Percentiles rank a stretch among this genome's conserved stretches.
These are phyloP conservation scores for Herpailurus yagouaroundi DNA, from an alignment of 2,113 vertebrate genomes.

Conservation along the genomic window DNA sequence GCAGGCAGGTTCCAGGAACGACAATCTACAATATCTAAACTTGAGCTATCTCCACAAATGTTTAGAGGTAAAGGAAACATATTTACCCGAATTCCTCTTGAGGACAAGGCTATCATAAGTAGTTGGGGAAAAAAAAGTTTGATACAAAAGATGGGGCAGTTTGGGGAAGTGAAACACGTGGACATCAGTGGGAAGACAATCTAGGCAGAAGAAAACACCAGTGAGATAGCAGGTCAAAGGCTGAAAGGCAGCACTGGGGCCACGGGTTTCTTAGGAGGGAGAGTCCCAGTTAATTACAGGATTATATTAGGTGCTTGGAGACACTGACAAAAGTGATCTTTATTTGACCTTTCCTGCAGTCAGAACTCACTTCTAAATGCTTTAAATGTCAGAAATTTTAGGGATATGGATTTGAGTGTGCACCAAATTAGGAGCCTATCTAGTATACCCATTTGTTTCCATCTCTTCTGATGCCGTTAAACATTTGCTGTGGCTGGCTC, in stretches of 20 bases:
- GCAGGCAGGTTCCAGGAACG: neutral
- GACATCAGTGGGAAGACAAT: neutral
- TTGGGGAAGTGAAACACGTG: neutral
- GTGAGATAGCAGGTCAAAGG: neutral
- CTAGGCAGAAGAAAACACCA: neutral
- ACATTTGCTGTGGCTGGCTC: neutral
- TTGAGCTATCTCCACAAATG: neutral
- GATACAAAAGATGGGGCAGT: neutral
- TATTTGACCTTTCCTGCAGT: neutral
- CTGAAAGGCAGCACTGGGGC: neutral
- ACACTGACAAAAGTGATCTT: neutral
- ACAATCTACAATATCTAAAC: neutral
- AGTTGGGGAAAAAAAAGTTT: neutral
- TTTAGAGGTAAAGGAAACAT: neutral
- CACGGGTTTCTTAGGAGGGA: neutral
- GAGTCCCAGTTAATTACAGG: neutral
- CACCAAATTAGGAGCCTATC: neutral
- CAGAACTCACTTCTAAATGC: neutral
- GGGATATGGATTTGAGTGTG: neutral
- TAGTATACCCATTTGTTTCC: neutral
- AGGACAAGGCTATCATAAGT: neutral
- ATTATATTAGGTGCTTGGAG: neutral
- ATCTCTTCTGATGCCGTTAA: neutral
- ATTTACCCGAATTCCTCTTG: neutral
- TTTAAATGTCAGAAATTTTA: neutral